Percentiles rank a stretch among this genome's conserved stretches.
phyloP scores from a whole-genome alignment of 2,797 vertebrate species.

The Cygnus olor region DNA sequence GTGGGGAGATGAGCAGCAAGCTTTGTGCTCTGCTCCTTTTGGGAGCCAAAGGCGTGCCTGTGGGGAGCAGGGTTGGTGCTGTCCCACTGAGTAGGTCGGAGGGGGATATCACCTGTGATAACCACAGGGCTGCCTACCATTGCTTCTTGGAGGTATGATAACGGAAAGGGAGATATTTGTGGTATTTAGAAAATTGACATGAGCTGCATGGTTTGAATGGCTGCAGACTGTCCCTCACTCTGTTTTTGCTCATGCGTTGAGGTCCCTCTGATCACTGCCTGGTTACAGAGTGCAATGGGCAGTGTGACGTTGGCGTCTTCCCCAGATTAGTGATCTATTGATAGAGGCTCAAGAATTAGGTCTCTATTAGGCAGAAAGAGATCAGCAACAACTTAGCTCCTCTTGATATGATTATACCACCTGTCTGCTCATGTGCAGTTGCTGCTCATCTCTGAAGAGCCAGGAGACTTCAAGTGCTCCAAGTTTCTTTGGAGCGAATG shows the following conservation, averaged over 20 bases:
- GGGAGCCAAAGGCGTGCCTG: neutral
- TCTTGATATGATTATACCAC: constrained; percentile 38
- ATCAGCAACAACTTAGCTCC: constrained; percentile 27
- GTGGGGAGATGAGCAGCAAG: neutral
- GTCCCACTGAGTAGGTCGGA: neutral
- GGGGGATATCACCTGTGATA: neutral
- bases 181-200: neutral
- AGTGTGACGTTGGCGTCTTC: rapidly evolving
- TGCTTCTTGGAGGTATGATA: rapidly evolving
- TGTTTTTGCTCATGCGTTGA: rapidly evolving
- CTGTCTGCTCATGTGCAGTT: neutral
- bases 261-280: neutral
- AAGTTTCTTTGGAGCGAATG: neutral
- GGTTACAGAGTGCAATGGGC: neutral
- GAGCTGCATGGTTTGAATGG: rapidly evolving
- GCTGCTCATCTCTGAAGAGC: neutral
- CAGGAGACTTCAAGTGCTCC: rapidly evolving
- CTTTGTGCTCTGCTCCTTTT: too few relatives aligned
- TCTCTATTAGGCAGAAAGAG: constrained; percentile 78
- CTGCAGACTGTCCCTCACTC: neutral
- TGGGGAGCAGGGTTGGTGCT: neutral
- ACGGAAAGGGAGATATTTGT: neutral
- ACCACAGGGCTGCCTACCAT: neutral
- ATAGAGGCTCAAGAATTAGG: constrained; percentile 61
- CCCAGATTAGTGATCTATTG: constrained; percentile 37